Evolutionary conservation across 2,797 vertebrate genomes (phyloP), one percentile per base, ranked within the genome.

Genomic region (Oreochromis mossambicus): DNA sequence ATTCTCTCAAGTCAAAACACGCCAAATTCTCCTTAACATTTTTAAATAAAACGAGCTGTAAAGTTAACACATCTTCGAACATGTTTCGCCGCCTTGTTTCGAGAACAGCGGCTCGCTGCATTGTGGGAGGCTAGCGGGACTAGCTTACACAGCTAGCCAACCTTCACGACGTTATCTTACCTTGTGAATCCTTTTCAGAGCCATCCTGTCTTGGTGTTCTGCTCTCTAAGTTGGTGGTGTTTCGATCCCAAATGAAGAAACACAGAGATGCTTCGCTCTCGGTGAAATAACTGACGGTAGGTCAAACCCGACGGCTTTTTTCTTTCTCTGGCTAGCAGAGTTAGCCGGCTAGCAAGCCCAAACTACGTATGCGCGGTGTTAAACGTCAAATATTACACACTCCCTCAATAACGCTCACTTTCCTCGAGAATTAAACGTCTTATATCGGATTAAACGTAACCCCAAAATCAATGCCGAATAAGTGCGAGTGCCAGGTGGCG

Each of bases 161-260:
- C 61, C 4, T 13, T 13, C 50, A 43, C 79, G 79, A 61, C 55
- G 78, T n/a, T 46, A 6, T 68, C 92, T 92, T 91, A 97, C 96
- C 96, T 97, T 97, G 91, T 96, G 92, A 79, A 97, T 97, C 94
- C 96, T 87, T 92, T 97, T 97, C 93, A 97, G 90, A 83, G 96
- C 96, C 96, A 97, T 97, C 92, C 92, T 96, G 82, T 89, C 81
- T 90, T 76, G 63, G 38, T 85, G 87, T 90, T 85, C 32, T 77
- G 38, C 58, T 92, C 58, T 81, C 82, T 77, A 38, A 26, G 6
- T 24, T 48, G 4, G 58, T 19, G n/a, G 14, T 41, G 58, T 81
- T 83, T 78, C 78, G 63, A 83, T 89, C 92, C 91, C 66, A 29
- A 70, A 70, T 8, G 10, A 63, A 63, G 58, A 70, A 70, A 46